These are phyloP conservation scores for Cromileptes altivelis DNA, from an alignment of 2,113 vertebrate species.

Conservation along the genomic window DNA sequence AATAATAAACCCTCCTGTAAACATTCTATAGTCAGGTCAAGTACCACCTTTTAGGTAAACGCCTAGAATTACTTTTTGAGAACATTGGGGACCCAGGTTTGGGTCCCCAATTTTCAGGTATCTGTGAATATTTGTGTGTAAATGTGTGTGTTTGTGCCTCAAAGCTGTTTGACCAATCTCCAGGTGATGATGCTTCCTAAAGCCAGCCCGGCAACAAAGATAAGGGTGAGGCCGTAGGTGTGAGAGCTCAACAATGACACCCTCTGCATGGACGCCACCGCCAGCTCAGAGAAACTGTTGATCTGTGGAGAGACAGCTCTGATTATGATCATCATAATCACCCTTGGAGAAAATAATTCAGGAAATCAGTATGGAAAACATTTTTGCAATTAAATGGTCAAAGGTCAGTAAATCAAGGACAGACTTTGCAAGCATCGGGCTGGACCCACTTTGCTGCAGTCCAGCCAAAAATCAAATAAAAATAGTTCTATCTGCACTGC, in stretches of 20 bases:
- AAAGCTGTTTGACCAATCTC: constrained; percentile 30
- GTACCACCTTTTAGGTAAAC: not conserved
- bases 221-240: not conserved
- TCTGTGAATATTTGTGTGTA: not conserved
- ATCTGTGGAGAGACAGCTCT: constrained; percentile 51
- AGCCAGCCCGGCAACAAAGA: constrained; percentile 45
- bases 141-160: constrained; percentile 5
- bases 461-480: not conserved
- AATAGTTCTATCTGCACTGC: not conserved
- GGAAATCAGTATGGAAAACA: not conserved
- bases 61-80: not conserved
- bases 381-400: not conserved
- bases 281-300: constrained; percentile 63
- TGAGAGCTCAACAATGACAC: constrained; percentile 2
- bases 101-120: too few species aligned
- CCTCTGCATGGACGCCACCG: not conserved
- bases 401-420: not conserved
- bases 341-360: not conserved
- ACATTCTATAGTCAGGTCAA: not conserved
- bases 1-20: not conserved
- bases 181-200: constrained; percentile 61
- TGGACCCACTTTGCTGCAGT: not conserved
- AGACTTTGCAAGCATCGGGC: not conserved
- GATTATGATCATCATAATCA: not conserved
- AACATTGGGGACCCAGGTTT: not conserved